Evolutionary conservation across 2,888 invertebrate species (phyloP).

Genomic region (Anticlea derivata): DNA sequence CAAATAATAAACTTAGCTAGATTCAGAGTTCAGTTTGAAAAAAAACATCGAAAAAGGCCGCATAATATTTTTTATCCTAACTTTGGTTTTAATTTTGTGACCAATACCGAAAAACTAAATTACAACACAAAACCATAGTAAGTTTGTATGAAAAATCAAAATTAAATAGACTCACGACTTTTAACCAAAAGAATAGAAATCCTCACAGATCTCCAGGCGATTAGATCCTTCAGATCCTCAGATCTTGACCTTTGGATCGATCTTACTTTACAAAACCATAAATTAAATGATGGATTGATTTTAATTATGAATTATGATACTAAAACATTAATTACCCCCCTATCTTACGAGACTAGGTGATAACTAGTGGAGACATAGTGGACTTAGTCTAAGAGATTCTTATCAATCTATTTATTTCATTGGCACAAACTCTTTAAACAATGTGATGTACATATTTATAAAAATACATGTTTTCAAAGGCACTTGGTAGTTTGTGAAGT

Average conservation of each 20-base stretch:
- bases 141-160: too few species aligned
- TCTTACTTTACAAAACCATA: too few species aligned
- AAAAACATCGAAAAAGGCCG: conserved; percentile 32
- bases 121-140: background rate
- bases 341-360: conserved; percentile 47
- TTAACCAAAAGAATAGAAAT: too few species aligned
- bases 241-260: too few species aligned
- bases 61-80: conserved; percentile 51
- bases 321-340: background rate
- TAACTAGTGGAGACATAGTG: conserved; percentile 62
- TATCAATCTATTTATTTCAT: conserved; percentile 49
- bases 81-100: conserved; percentile 77
- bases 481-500: too few species aligned
- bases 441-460: background rate
- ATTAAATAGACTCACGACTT: too few species aligned
- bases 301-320: background rate
- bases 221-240: too few species aligned
- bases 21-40: conserved; percentile 14
- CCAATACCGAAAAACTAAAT: conserved; percentile 47
- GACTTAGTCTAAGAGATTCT: conserved; percentile 61
- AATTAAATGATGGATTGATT: background rate
- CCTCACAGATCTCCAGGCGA: too few species aligned
- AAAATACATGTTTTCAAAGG: too few species aligned
- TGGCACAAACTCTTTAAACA: conserved; percentile 49
- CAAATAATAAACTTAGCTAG: conserved; percentile 12